Base-by-base conservation (phyloP, 2,888 invertebrate species). In the Himalopsyche anomala region DNA sequence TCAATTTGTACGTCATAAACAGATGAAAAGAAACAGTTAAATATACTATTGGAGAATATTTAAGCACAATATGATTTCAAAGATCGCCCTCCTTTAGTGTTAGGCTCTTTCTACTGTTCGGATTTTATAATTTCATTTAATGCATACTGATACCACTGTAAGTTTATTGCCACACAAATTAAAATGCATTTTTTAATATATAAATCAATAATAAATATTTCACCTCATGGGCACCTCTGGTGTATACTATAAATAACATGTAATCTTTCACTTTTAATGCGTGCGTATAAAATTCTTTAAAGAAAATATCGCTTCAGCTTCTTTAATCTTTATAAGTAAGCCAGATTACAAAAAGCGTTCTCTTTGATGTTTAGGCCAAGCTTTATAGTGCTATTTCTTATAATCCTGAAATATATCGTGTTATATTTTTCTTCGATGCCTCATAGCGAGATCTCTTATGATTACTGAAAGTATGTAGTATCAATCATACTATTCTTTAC, bases 341-440 rank as follows among this genome's bases (percentile, higher is more conserved):
- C 45, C 19, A 55, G 82, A 82, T 56, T 85, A 69, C 38, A 82
- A 85, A 86, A 56, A 86, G 81, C 56, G 80, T 82, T 84, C 56
- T 42, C 56, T 88, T 88, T 88, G 88, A 88, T 88, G 88, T 85
- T 81, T 82, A 69, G 81, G 86, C 85, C 86, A 86, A 86, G 83
- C 15, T 36, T 74, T 74, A 38, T 74, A 74, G 36, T 74, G 36
- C 2, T 36, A 62, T 62, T 62, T 11, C 11, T 62, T 28, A 28
- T 28, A 62, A 28, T 62, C 62, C 17, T 62, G 62, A 62, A 62
- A 62, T 62, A 19, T 19, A 19, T 74, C 28, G 28, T 69, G 28
- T 69, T 69, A 5, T 69, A n/a, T 74, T 38, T 19, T 38, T 12
- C 74, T 74, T 36, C 74, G 15, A 5, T 9, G 74, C 36, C 15